Evolutionary conservation across 2,797 vertebrate species (phyloP).

Genomic region (Vultur gryphus): DNA sequence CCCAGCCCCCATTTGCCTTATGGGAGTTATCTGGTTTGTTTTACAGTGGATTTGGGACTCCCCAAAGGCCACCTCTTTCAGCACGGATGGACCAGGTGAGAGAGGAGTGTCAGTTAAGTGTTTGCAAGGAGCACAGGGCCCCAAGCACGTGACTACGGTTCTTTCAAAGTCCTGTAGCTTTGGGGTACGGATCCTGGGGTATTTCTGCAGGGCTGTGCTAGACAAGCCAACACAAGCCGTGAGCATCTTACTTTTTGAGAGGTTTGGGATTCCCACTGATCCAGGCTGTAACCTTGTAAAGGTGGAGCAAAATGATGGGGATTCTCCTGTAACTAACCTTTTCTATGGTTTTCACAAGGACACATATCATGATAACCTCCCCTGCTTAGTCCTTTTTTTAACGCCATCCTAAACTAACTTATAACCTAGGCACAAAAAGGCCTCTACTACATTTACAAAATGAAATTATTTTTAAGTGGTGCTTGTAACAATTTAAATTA

Average conservation of each 20-base stretch:
- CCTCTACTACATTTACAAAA: not conserved
- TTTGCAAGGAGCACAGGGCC: not conserved
- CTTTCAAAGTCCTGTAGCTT: not conserved
- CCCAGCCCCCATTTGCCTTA: not conserved
- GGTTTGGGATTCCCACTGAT: not conserved
- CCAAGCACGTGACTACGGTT: accelerated
- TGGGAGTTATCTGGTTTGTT: not conserved
- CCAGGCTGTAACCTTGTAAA: not conserved
- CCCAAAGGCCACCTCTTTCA: not conserved
- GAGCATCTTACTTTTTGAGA: not conserved
- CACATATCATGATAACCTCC: not conserved
- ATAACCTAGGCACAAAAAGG: not conserved
- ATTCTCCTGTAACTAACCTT: not conserved
- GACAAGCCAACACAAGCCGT: not conserved
- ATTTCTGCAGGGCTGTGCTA: not conserved
- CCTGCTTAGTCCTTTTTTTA: not conserved
- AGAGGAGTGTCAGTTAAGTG: not conserved
- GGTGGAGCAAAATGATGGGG: not conserved
- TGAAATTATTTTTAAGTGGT: not conserved
- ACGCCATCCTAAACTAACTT: not conserved
- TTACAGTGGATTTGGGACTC: not conserved
- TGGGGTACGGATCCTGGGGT: not conserved
- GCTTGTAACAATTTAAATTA: not conserved
- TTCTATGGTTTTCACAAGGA: not conserved
- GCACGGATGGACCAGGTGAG: not conserved